Evolutionary conservation across 2,113 vertebrate species (phyloP).

Genomic region (Girardinichthys multiradiatus): DNA sequence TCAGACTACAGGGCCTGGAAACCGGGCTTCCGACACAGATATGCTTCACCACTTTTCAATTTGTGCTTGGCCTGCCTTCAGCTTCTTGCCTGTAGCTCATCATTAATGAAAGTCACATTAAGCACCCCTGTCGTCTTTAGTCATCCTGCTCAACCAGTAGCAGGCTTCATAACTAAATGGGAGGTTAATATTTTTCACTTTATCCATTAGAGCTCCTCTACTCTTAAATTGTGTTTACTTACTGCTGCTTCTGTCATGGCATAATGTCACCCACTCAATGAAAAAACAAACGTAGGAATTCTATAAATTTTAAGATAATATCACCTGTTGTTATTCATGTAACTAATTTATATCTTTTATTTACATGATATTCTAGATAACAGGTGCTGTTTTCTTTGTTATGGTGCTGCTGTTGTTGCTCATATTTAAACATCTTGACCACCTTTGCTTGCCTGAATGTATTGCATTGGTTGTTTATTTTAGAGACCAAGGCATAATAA

Average conservation of each 20-base stretch:
- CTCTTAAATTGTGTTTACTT: slow-evolving; percentile 9
- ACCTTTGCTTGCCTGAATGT: no score
- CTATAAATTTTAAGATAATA: no score
- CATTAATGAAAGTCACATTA: slow-evolving; percentile 79
- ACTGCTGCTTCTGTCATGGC: slow-evolving; percentile 2
- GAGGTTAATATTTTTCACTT: slow-evolving; percentile 44
- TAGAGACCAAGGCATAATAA: no score
- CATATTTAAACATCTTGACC: no score
- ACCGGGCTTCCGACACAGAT: slow-evolving; percentile 73
- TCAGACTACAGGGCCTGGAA: slow-evolving; percentile 65
- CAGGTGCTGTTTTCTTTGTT: no score
- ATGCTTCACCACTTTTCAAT: slow-evolving; percentile 80
- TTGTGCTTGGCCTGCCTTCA: slow-evolving; percentile 66
- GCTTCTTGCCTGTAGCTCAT: slow-evolving; percentile 66
- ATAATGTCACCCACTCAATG: neutral
- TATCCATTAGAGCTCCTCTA: slow-evolving; percentile 13
- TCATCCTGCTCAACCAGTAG: slow-evolving; percentile 51
- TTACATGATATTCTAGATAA: neutral
- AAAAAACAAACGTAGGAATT: no score
- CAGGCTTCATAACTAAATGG: slow-evolving; percentile 44
- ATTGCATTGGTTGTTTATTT: no score
- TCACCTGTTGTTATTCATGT: no score
- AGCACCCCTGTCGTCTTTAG: slow-evolving; percentile 60
- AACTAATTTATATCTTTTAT: neutral
- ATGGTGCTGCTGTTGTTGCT: no score